Percentiles rank a stretch among this genome's conserved stretches.
phyloP scores from a whole-genome alignment of 2,797 vertebrate genomes.

The Tolypeutes matacus region DNA sequence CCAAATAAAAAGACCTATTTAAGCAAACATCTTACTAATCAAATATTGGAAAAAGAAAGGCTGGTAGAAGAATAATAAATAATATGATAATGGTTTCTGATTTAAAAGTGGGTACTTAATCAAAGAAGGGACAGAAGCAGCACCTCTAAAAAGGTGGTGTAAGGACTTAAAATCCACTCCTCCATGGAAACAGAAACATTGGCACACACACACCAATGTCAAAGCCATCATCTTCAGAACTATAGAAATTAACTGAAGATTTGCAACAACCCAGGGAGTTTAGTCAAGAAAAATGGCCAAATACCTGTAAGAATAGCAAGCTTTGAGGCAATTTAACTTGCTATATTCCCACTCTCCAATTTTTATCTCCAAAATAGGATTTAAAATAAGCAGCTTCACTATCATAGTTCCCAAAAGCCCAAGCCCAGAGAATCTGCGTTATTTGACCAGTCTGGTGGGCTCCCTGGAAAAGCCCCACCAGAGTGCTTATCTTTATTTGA shows the following conservation, averaged over 20 bases:
- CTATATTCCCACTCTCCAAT: not conserved
- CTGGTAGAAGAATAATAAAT: not conserved
- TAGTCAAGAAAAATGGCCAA: not conserved
- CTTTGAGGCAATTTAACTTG: not conserved
- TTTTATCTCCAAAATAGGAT: not conserved
- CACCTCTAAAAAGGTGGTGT: not conserved
- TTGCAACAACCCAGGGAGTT: not conserved
- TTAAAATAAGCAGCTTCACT: not conserved
- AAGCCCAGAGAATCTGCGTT: not conserved
- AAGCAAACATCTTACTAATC: not conserved
- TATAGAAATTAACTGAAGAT: not conserved
- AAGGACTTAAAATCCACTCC: not conserved
- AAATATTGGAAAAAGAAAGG: not conserved
- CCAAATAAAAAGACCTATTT: slow-evolving; percentile 21
- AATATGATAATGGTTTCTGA: not conserved
- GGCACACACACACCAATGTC: not conserved
- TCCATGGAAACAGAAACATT: not conserved
- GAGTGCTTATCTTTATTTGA: not conserved
- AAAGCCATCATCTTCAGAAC: not conserved
- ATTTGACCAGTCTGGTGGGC: not conserved
- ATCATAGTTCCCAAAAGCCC: not conserved
- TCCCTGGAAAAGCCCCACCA: not conserved
- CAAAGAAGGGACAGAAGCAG: not conserved
- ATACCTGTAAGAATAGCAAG: not conserved
- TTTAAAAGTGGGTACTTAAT: not conserved